Base-by-base conservation (phyloP, 2,888 invertebrate species). In the Erannis defoliaria region DNA sequence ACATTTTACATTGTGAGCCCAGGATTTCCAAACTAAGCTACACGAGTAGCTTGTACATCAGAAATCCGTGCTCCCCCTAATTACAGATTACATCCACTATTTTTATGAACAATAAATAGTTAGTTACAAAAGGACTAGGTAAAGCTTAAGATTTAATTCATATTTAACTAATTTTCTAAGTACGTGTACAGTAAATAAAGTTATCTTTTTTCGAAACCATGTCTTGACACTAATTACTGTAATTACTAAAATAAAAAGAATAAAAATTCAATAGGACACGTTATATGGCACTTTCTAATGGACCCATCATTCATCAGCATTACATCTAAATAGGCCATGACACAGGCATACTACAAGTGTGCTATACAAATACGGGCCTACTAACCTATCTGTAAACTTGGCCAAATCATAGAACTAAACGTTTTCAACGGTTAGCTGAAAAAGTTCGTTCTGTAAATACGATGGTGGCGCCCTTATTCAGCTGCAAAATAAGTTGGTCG, bases 261-360 rank as follows among this genome's bases (percentile, higher is more conserved):
- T n/a, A n/a, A 40, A 40, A 51, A 5, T 19, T 21, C 18, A 23
- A 12, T 29, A 19, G 12, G 40, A 19, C 29, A 26, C 29, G 49
- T 33, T 31, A 19, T 29, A 8, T 33, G 9, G 33, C n/a, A 33
- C 49, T 51, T 51, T 51, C 38, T 51, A 51, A 29, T 51, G 26
- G 29, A 18, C 29, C n/a, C 51, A n/a, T 51, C 40, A 51, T 51
- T 51, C 40, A 18, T 40, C 51, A 51, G 51, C 40, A 40, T 31
- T 43, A 45, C 51, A 46, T 45, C 35, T 43, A 46, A 58, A 53
- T 54, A 48, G 54, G 46, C 40, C 51, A 29, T 40, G 51, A 37
- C 45, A 51, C 19, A 53, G 71, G 45, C 62, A 70, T 18, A 70
- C 46, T 46, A 46, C n/a, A n/a, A n/a, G n/a, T n/a, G n/a, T 31